Evolutionary conservation across 2,888 invertebrate genomes (phyloP), one percentile per base, ranked within the genome.

Genomic region (Tenthredo livida): DNA sequence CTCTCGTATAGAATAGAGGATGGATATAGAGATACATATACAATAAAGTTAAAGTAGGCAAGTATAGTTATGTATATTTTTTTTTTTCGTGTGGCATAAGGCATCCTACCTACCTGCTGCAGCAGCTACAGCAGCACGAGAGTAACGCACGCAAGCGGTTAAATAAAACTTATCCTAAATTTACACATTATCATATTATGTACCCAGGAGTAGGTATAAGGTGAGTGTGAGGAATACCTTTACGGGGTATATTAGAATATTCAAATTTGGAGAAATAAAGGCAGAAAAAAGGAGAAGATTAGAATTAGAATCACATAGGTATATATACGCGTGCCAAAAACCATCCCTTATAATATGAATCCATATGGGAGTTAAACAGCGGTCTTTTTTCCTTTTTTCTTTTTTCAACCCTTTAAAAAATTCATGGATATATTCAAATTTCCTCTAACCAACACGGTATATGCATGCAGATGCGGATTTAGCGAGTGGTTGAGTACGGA

Each of bases 261-360:
- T 37, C 37, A 70, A 37, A 37, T 70, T 33, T 70, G 4, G 4
- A 33, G 33, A 33, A 33, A 33, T 33, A 33, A 33, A 33, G 2
- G 4, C 0, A 47, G 15, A 47, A 47, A 47, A 3, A 47, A 12
- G 12, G 12, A 43, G 2, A 17, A 70, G 17, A 37, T 33, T 70
- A 70, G 37, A 70, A 70, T 70, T 33, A 70, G 70, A 70, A 70
- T 70, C 1, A 37, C 3, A 67, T 6, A 6, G n/a, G 3, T 54
- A 29, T 29, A 29, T n/a, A n/a, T n/a, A 67, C 70, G 70, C 70
- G 70, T 70, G 70, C 70, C 70, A 25, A 61, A 61, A 25, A 21
- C 3, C 61, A 9, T 61, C 21, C 61, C 61, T 12, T 61, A 12
- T n/a, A 50, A 12, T n/a, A 54, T 54, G 0, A n/a, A 54, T 17